Base-by-base conservation (phyloP, 2,113 vertebrate genomes). In the Actinemys pallida region DNA sequence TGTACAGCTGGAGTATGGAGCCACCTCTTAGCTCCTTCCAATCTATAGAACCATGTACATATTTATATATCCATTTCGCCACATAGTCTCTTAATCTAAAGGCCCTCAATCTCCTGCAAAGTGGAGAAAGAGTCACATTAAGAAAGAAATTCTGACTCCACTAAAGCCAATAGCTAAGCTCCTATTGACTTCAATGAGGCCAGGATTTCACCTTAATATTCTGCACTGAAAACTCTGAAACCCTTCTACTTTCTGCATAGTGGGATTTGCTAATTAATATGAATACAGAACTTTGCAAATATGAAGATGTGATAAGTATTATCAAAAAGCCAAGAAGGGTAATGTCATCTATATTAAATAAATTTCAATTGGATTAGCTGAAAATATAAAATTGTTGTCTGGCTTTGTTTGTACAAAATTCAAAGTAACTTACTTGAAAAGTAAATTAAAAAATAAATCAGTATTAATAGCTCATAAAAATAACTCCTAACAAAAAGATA, bases 401-500 rank as follows among this genome's bases (percentile, higher is more conserved):
- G 31, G 4, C 22, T 95, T 83, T 80, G 16, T 80, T 81, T 54
- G 22, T 85, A 84, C 10, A 84, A 93, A 94, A 81, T 57, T 83
- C 90, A 82, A 95, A 94, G 83, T 39, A 80, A 81, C n/a, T 59
- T 87, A 31, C 19, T 85, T 87, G 16, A 49, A 78, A 94, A 95
- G 52, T 86, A 95, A 90, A 91, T 84, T 35, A 2, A 83, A 57
- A 93, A 95, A 10, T 42, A 81, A 90, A 89, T 80, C 4, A 25
- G 19, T 83, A 93, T 84, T 27, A 87, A 53, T 31, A 88, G 16
- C 49, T 95, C 90, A 9, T 81, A 57, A 80, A 96, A 94, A 88
- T 52, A 94, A n/a, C 27, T 93, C 45, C 65, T 86, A 89, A 82
- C 42, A 84, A 16, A 50, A 90, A 39, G 45, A 83, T 91, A 95